Conservation (phyloP, 1,140 invertebrate genomes). For the Eurosta solidaginis region DNA sequence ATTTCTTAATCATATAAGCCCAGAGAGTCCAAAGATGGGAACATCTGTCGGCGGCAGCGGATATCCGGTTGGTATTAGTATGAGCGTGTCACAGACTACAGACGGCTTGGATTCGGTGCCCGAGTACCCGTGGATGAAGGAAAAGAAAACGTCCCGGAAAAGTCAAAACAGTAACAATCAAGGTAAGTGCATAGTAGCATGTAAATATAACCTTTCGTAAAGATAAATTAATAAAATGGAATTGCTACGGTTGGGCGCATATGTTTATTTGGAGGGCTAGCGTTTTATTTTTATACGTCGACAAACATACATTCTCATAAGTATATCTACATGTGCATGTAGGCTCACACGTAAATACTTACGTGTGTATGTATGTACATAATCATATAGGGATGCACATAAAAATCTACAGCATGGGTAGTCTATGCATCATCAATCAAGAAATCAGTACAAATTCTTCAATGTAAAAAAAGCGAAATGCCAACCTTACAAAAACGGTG, state of each 20-base stretch:
- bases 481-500: neutral
- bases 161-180: slow-evolving; percentile 78
- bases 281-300: neutral
- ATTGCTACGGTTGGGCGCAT: neutral
- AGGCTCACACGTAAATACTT: neutral
- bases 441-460: slow-evolving; percentile 23
- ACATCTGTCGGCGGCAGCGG: slow-evolving; percentile 50
- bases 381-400: neutral
- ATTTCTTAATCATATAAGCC: slow-evolving; percentile 77
- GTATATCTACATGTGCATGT: neutral
- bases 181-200: slow-evolving; percentile 67
- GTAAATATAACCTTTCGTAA: neutral
- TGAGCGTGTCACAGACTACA: slow-evolving; percentile 61
- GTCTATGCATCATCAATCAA: slow-evolving; percentile 29
- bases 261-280: neutral
- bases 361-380: neutral
- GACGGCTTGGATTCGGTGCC: slow-evolving; percentile 75
- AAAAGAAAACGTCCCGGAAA: slow-evolving; percentile 93
- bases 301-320: too few species aligned
- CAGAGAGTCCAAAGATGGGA: slow-evolving; percentile 62
- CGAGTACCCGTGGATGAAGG: slow-evolving; percentile 97
- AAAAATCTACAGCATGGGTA: neutral
- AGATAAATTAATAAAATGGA: slow-evolving; percentile 23
- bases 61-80: slow-evolving; percentile 62
- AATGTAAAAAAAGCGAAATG: neutral